These are phyloP conservation scores for Coenonympha glycerion DNA, from an alignment of 2,888 invertebrate genomes.

Conservation along the genomic window DNA sequence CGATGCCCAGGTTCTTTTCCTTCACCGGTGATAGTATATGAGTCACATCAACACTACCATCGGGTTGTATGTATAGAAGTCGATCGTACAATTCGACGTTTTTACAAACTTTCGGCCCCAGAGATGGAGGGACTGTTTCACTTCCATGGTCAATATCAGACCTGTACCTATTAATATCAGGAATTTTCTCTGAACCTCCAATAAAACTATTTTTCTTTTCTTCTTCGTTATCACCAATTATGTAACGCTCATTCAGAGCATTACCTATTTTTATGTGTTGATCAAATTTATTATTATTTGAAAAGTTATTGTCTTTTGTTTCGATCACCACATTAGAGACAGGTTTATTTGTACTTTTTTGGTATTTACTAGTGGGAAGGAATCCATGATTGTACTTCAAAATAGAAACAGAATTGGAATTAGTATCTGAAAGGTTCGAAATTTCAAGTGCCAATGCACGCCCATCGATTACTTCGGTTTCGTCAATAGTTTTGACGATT, in stretches of 20 bases:
- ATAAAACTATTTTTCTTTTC: constrained; percentile 54
- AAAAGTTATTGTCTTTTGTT: constrained; percentile 22
- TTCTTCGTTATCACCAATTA: constrained; percentile 46
- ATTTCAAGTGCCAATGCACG: constrained; percentile 47
- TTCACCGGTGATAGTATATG: constrained; percentile 54
- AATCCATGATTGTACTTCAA: constrained; percentile 57
- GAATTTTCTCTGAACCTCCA: constrained; percentile 53
- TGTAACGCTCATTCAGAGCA: constrained; percentile 53
- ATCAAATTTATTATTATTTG: constrained; percentile 40
- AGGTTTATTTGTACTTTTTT: constrained; percentile 24
- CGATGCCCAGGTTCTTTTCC: constrained; percentile 49
- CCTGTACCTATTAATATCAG: constrained; percentile 57
- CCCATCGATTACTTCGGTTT: constrained; percentile 40
- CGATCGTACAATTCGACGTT: constrained; percentile 52
- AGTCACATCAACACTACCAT: constrained; percentile 55
- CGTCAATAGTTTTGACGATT: constrained; percentile 34
- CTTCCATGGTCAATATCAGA: constrained; percentile 45
- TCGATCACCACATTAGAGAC: constrained; percentile 18
- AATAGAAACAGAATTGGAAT: constrained; percentile 44
- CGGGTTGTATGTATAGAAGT: constrained; percentile 54
- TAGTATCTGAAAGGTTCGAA: constrained; percentile 46
- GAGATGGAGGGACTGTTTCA: constrained; percentile 43
- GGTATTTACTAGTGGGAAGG: constrained; percentile 38
- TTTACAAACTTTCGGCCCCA: constrained; percentile 49
- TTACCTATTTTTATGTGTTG: constrained; percentile 63